Percentiles rank a stretch among this genome's conserved stretches.
phyloP scores from a whole-genome alignment of 30 jellyfish, hydroid and myxozoan genomes.

The Aurelia aurita complex sp. Pacific region DNA sequence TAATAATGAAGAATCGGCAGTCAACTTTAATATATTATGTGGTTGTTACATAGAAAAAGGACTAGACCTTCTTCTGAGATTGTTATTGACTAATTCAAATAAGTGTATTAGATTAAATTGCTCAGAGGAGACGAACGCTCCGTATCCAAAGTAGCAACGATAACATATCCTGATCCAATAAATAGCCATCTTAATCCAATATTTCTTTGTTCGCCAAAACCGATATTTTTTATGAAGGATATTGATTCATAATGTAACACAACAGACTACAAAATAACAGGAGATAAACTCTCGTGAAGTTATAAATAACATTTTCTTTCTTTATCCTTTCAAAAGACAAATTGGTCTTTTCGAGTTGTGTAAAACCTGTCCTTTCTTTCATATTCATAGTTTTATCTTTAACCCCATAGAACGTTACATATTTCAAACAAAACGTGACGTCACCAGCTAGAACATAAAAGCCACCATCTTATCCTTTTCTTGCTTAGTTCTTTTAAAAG shows the following conservation, averaged over 20 bases:
- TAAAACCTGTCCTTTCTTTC: too few relatives aligned
- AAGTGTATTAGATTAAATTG: conserved; percentile 36
- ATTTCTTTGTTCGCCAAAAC: conserved; percentile 36
- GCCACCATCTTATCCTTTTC: too few relatives aligned
- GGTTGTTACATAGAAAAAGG: neutral
- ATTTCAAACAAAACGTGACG: too few relatives aligned
- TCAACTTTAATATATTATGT: neutral
- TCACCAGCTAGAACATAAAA: too few relatives aligned
- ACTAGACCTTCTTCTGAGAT: conserved; percentile 2
- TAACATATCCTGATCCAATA: conserved; percentile 46
- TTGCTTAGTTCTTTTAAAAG: too few relatives aligned
- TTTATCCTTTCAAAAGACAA: too few relatives aligned
- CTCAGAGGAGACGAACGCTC: conserved; percentile 34
- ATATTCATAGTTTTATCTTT: too few relatives aligned
- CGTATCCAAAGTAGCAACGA: conserved; percentile 40
- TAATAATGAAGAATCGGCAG: neutral
- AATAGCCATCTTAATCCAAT: conserved; percentile 35
- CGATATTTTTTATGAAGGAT: conserved; percentile 26
- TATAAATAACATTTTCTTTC: neutral
- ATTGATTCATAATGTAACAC: conserved; percentile 18
- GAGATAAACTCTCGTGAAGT: conserved; percentile 15
- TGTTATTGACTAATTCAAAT: conserved; percentile 11
- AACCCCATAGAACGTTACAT: too few relatives aligned
- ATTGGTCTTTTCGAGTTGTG: too few relatives aligned
- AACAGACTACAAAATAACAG: conserved; percentile 12